Evolutionary conservation across 1,140 invertebrate species (phyloP).

Genomic region (Atta texana): DNA sequence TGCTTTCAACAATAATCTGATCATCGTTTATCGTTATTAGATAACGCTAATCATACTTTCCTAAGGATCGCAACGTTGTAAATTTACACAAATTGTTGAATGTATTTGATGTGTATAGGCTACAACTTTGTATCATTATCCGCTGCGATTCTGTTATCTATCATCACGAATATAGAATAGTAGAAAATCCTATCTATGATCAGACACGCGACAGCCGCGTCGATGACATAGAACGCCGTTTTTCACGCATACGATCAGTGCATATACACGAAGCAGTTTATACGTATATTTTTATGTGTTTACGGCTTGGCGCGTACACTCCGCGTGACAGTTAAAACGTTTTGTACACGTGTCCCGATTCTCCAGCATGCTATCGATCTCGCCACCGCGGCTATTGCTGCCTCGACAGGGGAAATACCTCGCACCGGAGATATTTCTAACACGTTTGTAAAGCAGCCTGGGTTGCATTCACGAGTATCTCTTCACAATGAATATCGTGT

Average conservation of each 20-base stretch:
- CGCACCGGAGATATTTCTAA: constrained; percentile 65
- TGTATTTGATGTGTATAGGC: background rate
- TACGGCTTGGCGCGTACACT: constrained; percentile 19
- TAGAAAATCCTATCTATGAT: constrained; percentile 24
- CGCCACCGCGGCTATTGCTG: background rate
- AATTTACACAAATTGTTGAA: background rate
- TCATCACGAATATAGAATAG: background rate
- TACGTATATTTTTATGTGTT: constrained; percentile 32
- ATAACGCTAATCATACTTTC: background rate
- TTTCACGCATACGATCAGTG: constrained; percentile 11
- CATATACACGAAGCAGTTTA: background rate
- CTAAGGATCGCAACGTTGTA: background rate
- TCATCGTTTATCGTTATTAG: background rate
- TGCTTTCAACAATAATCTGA: background rate
- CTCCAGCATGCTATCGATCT: constrained; percentile 62
- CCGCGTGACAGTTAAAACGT: constrained; percentile 60
- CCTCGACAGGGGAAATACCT: constrained; percentile 47
- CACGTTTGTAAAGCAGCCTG: constrained; percentile 53
- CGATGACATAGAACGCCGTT: constrained; percentile 9
- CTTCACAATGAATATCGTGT: constrained; percentile 25
- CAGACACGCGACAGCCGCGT: constrained; percentile 18
- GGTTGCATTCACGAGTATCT: constrained; percentile 30
- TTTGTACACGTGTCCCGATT: constrained; percentile 57
- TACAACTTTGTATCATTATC: background rate
- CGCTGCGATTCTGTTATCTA: background rate